Conservation (phyloP, 2,888 invertebrate genomes). For the Escarpia spicata region DNA sequence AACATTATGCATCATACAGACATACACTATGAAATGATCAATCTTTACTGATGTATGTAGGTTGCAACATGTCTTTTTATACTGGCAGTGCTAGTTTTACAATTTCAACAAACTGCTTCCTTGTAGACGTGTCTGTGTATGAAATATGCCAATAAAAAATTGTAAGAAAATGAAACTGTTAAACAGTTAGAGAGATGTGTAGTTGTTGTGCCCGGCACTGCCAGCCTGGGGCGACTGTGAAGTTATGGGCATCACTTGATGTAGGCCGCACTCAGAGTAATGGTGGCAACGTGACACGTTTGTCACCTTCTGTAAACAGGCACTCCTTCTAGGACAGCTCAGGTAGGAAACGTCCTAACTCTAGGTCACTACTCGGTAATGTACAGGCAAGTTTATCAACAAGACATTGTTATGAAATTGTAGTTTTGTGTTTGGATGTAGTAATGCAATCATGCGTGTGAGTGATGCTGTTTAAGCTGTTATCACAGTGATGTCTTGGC, state of each 20-base stretch:
- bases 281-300: neutral
- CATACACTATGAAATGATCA: neutral
- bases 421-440: neutral
- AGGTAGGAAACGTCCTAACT: neutral
- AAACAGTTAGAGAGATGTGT: neutral
- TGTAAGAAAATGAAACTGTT: neutral
- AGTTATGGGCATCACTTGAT: neutral
- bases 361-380: neutral
- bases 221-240: neutral
- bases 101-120: neutral
- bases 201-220: neutral
- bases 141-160: neutral
- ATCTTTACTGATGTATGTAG: neutral
- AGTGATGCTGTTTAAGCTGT: neutral
- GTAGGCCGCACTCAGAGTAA: neutral
- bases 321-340: neutral
- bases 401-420: neutral
- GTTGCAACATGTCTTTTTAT: neutral
- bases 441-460: neutral
- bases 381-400: neutral
- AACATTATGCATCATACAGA: neutral
- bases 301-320: neutral
- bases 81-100: neutral
- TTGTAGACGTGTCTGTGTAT: neutral
- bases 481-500: neutral